Evolutionary conservation across 2,113 vertebrate genomes (phyloP), one percentile per base, ranked within the genome.

Genomic region (Tapirus terrestris): DNA sequence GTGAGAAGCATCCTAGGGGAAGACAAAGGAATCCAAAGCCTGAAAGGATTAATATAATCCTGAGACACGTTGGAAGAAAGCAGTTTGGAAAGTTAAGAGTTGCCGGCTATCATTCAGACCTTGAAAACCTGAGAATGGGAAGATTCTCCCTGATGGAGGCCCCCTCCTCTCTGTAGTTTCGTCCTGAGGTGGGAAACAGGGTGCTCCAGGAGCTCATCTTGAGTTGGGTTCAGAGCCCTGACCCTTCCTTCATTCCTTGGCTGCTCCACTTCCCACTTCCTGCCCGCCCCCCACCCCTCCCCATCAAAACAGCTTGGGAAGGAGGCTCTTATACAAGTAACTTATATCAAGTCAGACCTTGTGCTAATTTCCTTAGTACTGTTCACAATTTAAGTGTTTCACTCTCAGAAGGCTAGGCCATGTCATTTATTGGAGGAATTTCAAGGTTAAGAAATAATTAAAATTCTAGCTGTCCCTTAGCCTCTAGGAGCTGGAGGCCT

Each of bases 101-200:
- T 56, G 17, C 21, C 58, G 25, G 39, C 16, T 48, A 27, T 10
- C 23, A 3, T 10, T 65, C 21, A 18, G 60, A 85, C 4, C 36
- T 8, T 25, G 39, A 11, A n/a, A 79, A 31, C 45, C 43, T 31
- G 8, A 21, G 81, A 39, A 23, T 17, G 53, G 67, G 33, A 88
- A 45, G 63, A 23, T 5, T 63, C 33, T 82, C 76, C 29, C 29
- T 5, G 6, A 12, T 0, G 0, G 1, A 12, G 2, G 0, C 31
- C 2, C 7, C 60, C 36, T 53, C 27, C 33, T 17, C 16, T 65
- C 36, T 16, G 25, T 13, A 61, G 31, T 48, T 61, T 3, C 6
- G 0, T 16, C 31, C 18, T 31, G 16, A 27, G 11, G 68, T 5
- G 3, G 3, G n/a, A 14, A 6, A 45, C 20, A 45, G 31, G 39